Base-by-base conservation (phyloP, 2,888 invertebrate genomes). In the Allygus modestus region DNA sequence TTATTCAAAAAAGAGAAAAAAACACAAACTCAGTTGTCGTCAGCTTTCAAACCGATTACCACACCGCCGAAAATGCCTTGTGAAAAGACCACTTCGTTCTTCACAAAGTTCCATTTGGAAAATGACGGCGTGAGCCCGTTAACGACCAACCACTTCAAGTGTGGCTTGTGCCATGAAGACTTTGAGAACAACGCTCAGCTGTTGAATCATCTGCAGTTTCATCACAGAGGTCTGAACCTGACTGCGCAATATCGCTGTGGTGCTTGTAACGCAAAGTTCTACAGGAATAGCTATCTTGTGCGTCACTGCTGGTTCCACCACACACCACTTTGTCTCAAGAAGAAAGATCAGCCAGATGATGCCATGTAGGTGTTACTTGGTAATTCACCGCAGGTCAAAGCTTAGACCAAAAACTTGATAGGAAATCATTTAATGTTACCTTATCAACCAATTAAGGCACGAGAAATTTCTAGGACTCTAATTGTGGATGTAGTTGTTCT, bases 241-340 rank as follows among this genome's bases (percentile, higher is more conserved):
- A 86, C 86, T n/a, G 88, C 89, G 0, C 87, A 86, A 11, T 89
- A 88, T 84, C 87, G 87, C 65, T 89, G 89, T 85, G 89, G 89
- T 0, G 86, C 87, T 9, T 89, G 89, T 85, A 86, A 87, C 51
- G 89, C 89, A 7, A 88, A 88, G 84, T 89, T 89, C 84, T 89
- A 87, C 84, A 87, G 88, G 73, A 89, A 89, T 71, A 88, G 88
- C 79, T 89, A 88, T 82, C 84, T 89, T 31, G 86, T 89, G 12
- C 85, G 87, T 20, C 89, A 89, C 82, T 87, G 88, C 82, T 87
- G 86, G 79, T 87, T 86, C 46, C 89, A 89, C 82, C 88, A 88
- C 51, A 65, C 86, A 71, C 84, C 85, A 33, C 73, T 82, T 33
- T 85, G 85, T 77, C 77, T 85, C 17, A 85, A 84, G 79, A 84